A percentile compares a stretch with the other conserved stretches of the same genome.
Evolutionary conservation across 2,113 vertebrate species (phyloP).

Genomic region (Aythya baeri): DNA sequence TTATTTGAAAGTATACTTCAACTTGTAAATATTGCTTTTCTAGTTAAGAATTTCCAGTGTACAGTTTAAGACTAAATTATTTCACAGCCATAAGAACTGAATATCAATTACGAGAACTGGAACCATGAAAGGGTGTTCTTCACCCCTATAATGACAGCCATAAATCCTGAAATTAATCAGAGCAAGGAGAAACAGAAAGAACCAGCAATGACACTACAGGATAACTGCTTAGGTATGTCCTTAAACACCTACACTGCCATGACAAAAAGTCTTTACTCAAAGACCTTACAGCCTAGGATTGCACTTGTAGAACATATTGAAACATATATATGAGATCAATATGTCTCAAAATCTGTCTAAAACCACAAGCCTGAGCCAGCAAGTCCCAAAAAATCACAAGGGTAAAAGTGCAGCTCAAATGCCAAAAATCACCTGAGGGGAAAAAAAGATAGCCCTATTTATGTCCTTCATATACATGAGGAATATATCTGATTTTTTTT

Average conservation of each 20-base stretch:
- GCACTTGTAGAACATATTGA: not conserved
- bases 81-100: not conserved
- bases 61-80: not conserved
- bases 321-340: not conserved
- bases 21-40: too few species aligned
- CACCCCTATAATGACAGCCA: rapidly evolving
- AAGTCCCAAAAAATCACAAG: not conserved
- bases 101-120: not conserved
- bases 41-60: too few species aligned
- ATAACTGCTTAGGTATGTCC: not conserved
- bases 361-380: not conserved
- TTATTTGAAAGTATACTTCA: not conserved
- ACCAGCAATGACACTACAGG: not conserved
- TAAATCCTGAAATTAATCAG: not conserved
- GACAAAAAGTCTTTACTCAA: not conserved
- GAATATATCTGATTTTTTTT: too few species aligned
- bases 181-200: not conserved
- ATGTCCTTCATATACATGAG: not conserved
- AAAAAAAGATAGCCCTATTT: not conserved
- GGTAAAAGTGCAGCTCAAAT: not conserved
- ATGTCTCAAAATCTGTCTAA: not conserved
- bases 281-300: not conserved
- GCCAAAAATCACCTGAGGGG: not conserved
- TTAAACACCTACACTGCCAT: not conserved
- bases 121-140: not conserved